phyloP scores from a whole-genome alignment of 2,888 invertebrate species.

The Dryadula phaetusa region DNA sequence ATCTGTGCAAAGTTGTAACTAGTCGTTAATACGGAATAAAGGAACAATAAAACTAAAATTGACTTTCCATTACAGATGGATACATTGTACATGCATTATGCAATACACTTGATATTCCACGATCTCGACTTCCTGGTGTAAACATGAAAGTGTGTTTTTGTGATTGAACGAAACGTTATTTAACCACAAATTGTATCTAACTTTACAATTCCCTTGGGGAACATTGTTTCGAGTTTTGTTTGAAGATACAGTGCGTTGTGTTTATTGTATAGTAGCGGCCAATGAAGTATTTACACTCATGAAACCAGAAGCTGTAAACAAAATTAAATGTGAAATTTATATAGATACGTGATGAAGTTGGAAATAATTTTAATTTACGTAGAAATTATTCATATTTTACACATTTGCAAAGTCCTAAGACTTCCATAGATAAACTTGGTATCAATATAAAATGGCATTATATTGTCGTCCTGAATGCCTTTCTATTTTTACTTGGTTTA shows the following conservation, averaged over 20 bases:
- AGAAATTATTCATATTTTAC: no score
- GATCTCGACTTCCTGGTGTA: slow-evolving; percentile 50
- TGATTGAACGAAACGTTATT: slow-evolving; percentile 29
- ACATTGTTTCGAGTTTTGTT: slow-evolving; percentile 17
- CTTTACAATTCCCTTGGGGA: slow-evolving; percentile 13
- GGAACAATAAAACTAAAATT: slow-evolving; percentile 27
- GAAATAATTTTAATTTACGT: no score
- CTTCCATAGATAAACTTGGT: no score
- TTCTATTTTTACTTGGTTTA: no score
- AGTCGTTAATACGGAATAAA: slow-evolving; percentile 1
- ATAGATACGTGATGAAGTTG: no score
- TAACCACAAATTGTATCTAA: slow-evolving; percentile 19
- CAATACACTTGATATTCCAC: slow-evolving; percentile 55
- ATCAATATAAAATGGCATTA: no score
- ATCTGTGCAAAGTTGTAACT: background rate
- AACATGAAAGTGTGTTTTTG: slow-evolving; percentile 28
- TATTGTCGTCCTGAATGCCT: no score
- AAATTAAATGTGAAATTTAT: no score
- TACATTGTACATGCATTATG: slow-evolving; percentile 49
- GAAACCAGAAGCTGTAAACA: no score
- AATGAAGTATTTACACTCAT: no score
- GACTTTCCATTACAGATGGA: slow-evolving; percentile 35
- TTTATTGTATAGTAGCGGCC: no score
- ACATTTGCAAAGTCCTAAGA: no score
- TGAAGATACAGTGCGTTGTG: background rate